Evolutionary conservation across 2,113 vertebrate species (phyloP).

Genomic region (Sceloporus tristichus): DNA sequence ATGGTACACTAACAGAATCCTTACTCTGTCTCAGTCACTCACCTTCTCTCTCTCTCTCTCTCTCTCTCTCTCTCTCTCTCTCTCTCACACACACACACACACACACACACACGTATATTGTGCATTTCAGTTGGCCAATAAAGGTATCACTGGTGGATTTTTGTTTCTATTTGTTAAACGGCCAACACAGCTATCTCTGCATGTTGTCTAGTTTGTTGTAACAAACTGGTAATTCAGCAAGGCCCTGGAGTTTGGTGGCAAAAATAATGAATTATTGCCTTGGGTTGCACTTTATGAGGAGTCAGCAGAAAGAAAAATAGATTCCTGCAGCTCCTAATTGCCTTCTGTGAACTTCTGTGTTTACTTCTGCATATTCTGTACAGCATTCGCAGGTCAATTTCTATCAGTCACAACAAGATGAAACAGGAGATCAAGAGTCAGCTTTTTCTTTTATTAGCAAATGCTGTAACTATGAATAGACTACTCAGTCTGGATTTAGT

Average conservation of each 20-base stretch:
- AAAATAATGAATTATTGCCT: background rate
- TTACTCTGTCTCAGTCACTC: too few species aligned
- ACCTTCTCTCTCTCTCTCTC: too few species aligned
- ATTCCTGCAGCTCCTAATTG: conserved; percentile 8
- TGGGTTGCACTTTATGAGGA: background rate
- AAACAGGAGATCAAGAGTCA: conserved; percentile 1
- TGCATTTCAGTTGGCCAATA: too few species aligned
- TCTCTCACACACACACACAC: too few species aligned
- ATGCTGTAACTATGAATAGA: conserved; percentile 23
- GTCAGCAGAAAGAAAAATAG: conserved; percentile 13
- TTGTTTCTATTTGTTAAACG: too few species aligned
- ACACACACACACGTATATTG: too few species aligned
- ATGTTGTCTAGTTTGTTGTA: background rate
- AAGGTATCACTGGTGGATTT: too few species aligned
- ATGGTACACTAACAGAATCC: too few species aligned
- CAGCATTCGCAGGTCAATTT: background rate
- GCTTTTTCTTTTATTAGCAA: conserved; percentile 34
- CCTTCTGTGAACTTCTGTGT: conserved; percentile 13
- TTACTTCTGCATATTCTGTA: conserved; percentile 15
- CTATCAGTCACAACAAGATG: conserved; percentile 21
- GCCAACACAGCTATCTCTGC: too few species aligned
- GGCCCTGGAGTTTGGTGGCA: background rate
- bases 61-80: too few species aligned
- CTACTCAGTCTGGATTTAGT: conserved; percentile 12
- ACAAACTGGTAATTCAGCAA: conserved; percentile 12